phyloP scores from a whole-genome alignment of 2,113 vertebrate species.

The Astatoreochromis straeleni region DNA sequence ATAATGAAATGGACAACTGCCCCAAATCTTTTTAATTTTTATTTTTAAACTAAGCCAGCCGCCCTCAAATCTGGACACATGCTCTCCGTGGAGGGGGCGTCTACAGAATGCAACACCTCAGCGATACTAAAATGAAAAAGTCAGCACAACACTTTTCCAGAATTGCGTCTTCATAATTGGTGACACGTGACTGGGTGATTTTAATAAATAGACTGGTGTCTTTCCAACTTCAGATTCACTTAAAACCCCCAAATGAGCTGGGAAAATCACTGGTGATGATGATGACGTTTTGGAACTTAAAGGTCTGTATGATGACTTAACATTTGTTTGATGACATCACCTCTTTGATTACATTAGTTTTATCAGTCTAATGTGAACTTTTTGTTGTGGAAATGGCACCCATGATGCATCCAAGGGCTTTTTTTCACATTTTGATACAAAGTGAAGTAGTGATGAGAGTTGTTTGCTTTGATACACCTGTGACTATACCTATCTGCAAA shows the following conservation, averaged over 20 bases:
- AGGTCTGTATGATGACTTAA: neutral
- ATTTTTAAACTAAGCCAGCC: neutral
- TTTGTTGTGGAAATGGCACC: neutral
- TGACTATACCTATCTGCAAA: neutral
- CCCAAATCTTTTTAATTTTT: neutral
- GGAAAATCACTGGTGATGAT: neutral
- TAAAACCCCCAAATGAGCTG: neutral
- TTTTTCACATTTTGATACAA: neutral
- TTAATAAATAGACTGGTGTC: neutral
- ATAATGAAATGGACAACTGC: neutral
- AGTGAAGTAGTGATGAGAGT: neutral
- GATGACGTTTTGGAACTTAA: neutral
- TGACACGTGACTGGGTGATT: neutral
- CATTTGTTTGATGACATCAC: neutral
- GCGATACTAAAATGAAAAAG: neutral
- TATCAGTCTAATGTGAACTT: neutral
- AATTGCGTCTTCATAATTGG: neutral
- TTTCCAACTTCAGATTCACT: neutral
- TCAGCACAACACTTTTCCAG: neutral
- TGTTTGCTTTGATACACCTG: neutral
- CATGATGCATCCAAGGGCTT: neutral
- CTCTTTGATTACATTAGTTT: neutral
- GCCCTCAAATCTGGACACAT: neutral
- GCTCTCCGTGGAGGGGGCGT: neutral
- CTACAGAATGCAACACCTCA: neutral